A percentile compares a stretch with the other conserved stretches of the same genome.
Conservation (phyloP, 2,113 vertebrate genomes). For the Stomatorhinus ivindoensis region DNA sequence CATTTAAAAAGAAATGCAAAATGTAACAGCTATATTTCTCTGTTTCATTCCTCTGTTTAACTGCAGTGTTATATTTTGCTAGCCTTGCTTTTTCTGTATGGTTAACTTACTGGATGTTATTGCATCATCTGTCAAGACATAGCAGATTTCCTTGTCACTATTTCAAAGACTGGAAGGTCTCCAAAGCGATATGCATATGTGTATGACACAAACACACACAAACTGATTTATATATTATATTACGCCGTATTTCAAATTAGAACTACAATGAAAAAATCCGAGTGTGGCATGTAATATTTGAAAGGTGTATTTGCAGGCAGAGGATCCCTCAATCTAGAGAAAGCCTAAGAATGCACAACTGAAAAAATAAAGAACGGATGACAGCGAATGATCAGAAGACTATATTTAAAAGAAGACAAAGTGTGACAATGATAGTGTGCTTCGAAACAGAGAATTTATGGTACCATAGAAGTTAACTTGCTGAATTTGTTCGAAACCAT, state of each 20-base stretch:
- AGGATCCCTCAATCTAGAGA: not conserved
- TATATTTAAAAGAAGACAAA: not conserved
- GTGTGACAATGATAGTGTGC: not conserved
- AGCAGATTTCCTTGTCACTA: not conserved
- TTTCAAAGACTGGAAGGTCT: not conserved
- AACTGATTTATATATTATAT: not conserved
- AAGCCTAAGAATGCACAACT: not conserved
- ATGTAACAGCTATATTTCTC: not conserved
- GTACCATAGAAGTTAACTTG: not conserved
- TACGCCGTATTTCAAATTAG: not conserved
- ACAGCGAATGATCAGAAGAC: not conserved
- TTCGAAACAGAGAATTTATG: not conserved
- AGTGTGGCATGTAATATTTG: not conserved
- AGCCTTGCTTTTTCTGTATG: not conserved
- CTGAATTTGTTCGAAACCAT: not conserved
- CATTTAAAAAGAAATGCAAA: not conserved
- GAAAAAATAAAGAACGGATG: not conserved
- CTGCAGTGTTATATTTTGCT: not conserved
- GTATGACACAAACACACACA: not conserved
- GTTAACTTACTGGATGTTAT: not conserved
- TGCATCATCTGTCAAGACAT: not conserved
- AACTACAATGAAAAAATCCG: not conserved
- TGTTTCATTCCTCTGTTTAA: not conserved
- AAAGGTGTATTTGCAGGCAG: not conserved
- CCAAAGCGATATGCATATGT: not conserved